Evolutionary conservation across 2,797 vertebrate species (phyloP), one percentile per base, ranked within the genome.

Genomic region (Thripadectes ignobilis): DNA sequence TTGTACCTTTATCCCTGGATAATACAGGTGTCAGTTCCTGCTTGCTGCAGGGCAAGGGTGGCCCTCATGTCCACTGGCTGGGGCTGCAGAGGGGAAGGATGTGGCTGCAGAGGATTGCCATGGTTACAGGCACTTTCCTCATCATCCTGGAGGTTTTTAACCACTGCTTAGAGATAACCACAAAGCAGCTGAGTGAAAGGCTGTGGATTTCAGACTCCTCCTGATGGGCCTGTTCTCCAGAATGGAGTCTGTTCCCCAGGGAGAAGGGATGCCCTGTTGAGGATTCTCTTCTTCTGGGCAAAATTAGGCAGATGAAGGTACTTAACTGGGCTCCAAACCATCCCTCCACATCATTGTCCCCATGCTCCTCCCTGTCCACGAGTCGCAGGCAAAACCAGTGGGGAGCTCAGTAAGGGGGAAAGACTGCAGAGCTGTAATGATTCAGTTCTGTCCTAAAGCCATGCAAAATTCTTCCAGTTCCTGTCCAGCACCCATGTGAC

Each of bases 181-280:
- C 27, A 46, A 72, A 81, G 49, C 48, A 87, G 46, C 30, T 0
- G 5, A 78, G 46, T 22, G 34, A 29, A 65, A 81, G 62, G 36
- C 1, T 1, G 17, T 30, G 58, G 41, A 77, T 85, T 87, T 69
- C 78, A 48, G 49, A 18, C 2, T 14, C 26, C 9, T 67, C 26
- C 14, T 2, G 2, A 3, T 21, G 27, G 6, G 38, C 6, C 0
- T 12, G 9, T 30, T 63, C 24, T 18, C 19, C 77, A 75, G 63
- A 49, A 46, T 1, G 7, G 17, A 67, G 23, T 15, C 71, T 29
- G 7, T 19, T 57, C 26, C 7, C 7, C 2, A 68, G 24, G 29
- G n/a, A 55, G 36, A 46, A 72, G 20, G 16, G 20, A 12, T 29
- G 14, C 17, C 8, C 10, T 26, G 4, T 1, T 41, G 24, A 21